phyloP scores from a whole-genome alignment of 1,140 invertebrate species.

The Dendrolimus kikuchii region DNA sequence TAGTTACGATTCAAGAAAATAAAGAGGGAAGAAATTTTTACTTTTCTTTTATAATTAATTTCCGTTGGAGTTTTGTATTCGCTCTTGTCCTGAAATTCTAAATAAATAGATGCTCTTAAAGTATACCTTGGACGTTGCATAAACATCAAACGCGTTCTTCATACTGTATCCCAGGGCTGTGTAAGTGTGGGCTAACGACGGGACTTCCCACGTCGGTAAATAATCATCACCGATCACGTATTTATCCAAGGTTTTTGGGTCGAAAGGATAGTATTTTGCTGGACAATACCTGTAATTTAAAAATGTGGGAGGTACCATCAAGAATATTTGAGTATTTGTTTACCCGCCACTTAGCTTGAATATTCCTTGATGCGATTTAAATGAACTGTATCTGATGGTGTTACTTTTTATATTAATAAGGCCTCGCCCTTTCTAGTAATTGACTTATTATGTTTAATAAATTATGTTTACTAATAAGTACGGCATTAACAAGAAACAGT shows the following conservation, averaged over 20 bases:
- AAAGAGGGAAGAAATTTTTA: too few species aligned
- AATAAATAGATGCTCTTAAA: not conserved
- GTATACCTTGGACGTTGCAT: constrained; percentile 74
- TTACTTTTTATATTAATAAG: too few species aligned
- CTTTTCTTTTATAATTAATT: too few species aligned
- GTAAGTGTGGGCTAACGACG: constrained; percentile 86
- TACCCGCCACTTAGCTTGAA: not conserved
- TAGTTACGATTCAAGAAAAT: too few species aligned
- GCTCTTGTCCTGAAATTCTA: not conserved
- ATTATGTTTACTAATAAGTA: too few species aligned
- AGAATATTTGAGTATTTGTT: not conserved
- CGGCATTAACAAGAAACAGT: too few species aligned
- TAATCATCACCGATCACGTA: constrained; percentile 98
- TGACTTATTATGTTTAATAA: too few species aligned
- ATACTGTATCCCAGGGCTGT: constrained; percentile 85
- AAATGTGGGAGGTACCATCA: not conserved
- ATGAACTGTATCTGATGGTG: too few species aligned
- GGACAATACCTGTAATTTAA: constrained; percentile 86
- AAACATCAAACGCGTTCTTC: constrained; percentile 90
- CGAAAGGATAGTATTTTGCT: constrained; percentile 94
- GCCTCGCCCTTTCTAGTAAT: too few species aligned
- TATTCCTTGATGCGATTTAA: too few species aligned
- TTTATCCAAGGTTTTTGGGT: constrained; percentile 85
- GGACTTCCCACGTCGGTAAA: constrained; percentile 94
- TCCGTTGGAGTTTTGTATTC: too few species aligned